Base-by-base conservation (phyloP, 2,797 vertebrate species). In the Sebastes nivosus region DNA sequence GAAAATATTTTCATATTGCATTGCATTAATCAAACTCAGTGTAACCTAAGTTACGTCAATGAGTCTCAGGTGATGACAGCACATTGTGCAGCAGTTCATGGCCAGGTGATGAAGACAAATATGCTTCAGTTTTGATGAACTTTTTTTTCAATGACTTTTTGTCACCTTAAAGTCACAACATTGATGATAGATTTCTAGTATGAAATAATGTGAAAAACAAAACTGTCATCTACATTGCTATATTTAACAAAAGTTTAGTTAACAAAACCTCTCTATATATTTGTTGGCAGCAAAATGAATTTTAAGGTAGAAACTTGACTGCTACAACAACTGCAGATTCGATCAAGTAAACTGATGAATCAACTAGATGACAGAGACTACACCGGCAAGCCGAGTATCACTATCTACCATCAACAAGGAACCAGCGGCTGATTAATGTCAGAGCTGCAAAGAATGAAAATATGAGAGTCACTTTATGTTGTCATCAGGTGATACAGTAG, bases 1-100 rank as follows among this genome's bases (percentile, higher is more conserved):
- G n/a, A 75, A 84, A 87, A 90, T 85, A 78, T 86, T 80, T 85
- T 75, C 25, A 59, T 72, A 68, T 77, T 12, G 27, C 5, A n/a
- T 42, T 57, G n/a, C 73, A 65, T 73, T 60, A 25, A 18, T 77
- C 72, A 71, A 63, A 55, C 8, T 11, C 8, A 24, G 32, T 68
- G 74, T 72, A 80, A 81, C 58, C 34, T 54, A 27, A 79, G 50
- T 58, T 42, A 16, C 4, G 65, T 8, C 57, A 77, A 29, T 63
- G 60, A 82, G 50, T 36, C 32, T 46, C 70, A 84, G 72, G 76
- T 42, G 87, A 75, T 74, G 89, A 92, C 78, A 73, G 79, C 11
- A 82, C 75, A 73, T 14, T 83, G 71, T 61, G 54, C 84, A 85
- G 89, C 60, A 25, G 72, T 12, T 82, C 73, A 84, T 87, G 83